These are phyloP conservation scores for Microplitis mediator DNA, from an alignment of 1,140 invertebrate genomes.

Conservation along the genomic window DNA sequence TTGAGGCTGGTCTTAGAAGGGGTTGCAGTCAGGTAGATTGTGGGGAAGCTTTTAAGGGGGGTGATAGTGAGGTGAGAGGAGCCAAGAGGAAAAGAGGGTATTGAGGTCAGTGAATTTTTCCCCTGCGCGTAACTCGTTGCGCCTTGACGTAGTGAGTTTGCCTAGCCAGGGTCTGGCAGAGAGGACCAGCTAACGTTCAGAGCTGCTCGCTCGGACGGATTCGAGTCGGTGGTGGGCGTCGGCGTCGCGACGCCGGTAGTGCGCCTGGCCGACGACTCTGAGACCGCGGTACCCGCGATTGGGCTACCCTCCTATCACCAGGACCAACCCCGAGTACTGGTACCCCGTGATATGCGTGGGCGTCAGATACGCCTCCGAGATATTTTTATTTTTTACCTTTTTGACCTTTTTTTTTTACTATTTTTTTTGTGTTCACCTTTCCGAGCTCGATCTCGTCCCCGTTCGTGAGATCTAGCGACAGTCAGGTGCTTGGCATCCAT, in stretches of 20 bases:
- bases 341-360: conserved; percentile 51
- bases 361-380: conserved; percentile 55
- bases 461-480: conserved; percentile 11
- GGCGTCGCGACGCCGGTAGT: conserved; percentile 45
- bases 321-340: conserved; percentile 57
- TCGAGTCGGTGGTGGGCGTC: conserved; percentile 48
- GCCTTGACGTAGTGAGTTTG: conserved; percentile 25
- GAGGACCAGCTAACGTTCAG: conserved; percentile 29
- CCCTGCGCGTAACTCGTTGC: conserved; percentile 57
- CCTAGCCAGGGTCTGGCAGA: background rate
- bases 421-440: conserved; percentile 32
- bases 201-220: conserved; percentile 17
- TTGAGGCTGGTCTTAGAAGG: background rate
- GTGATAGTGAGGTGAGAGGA: background rate
- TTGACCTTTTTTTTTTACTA: conserved; percentile 38
- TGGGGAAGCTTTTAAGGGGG: conserved; percentile 22
- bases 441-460: background rate
- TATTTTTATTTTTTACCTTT: conserved; percentile 24
- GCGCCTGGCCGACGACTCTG: conserved; percentile 54
- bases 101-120: conserved; percentile 62
- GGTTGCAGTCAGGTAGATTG: background rate
- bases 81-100: conserved; percentile 38
- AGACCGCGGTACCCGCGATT: conserved; percentile 56
- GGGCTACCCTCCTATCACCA: conserved; percentile 54
- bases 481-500: conserved; percentile 28